Percentiles rank a stretch among this genome's conserved stretches.
phyloP scores from a whole-genome alignment of 1,140 invertebrate species.

The Panonychus citri region DNA sequence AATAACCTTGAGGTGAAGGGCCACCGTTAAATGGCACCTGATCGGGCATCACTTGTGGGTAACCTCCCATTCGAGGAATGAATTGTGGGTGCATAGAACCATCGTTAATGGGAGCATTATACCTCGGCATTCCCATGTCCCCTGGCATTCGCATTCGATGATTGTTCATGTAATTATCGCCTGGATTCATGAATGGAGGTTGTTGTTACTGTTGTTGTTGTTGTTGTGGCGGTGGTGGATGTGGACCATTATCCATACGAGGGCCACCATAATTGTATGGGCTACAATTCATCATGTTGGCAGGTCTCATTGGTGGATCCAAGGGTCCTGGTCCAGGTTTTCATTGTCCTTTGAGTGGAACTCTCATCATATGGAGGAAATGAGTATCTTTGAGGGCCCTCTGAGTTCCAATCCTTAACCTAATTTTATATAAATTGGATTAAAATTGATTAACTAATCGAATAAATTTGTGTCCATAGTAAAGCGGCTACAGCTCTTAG shows the following conservation, averaged over 20 bases:
- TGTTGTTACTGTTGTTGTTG: too few species aligned
- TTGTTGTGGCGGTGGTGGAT: too few species aligned
- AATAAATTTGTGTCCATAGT: too few species aligned
- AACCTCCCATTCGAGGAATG: not conserved
- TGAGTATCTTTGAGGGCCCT: not conserved
- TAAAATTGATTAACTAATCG: too few species aligned
- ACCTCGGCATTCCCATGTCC: not conserved
- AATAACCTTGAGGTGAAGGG: not conserved
- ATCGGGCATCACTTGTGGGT: not conserved
- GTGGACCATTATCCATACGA: slow-evolving; percentile 1
- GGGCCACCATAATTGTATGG: not conserved
- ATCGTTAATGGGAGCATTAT: not conserved
- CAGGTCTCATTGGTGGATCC: not conserved
- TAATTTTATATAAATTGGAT: too few species aligned
- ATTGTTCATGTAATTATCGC: not conserved
- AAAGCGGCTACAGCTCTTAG: too few species aligned
- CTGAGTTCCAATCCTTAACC: too few species aligned
- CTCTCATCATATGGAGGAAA: not conserved
- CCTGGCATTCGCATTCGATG: not conserved
- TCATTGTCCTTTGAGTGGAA: too few species aligned
- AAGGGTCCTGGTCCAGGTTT: not conserved
- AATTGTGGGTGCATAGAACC: not conserved
- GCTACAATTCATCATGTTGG: not conserved
- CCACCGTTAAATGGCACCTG: not conserved
- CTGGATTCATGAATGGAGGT: not conserved